These are phyloP conservation scores for Oopsacas minuta DNA, from an alignment of 37 sponge, comb jelly and placozoan genomes.

Conservation along the genomic window DNA sequence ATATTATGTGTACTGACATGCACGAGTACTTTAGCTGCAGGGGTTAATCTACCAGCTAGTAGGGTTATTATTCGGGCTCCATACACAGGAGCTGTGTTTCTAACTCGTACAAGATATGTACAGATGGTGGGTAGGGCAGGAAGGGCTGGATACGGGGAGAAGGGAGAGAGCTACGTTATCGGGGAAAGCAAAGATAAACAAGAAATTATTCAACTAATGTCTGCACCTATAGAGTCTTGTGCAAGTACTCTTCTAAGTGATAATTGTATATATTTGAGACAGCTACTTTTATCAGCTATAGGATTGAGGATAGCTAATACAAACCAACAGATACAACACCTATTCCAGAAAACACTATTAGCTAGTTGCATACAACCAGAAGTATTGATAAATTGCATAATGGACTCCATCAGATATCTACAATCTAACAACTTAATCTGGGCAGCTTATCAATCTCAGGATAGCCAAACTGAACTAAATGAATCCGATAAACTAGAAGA, in stretches of 20 bases:
- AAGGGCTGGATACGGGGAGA: conserved; percentile 58
- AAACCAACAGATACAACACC: not conserved
- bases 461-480: not conserved
- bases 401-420: not conserved
- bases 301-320: conserved; percentile 27
- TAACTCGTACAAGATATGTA: conserved; percentile 66
- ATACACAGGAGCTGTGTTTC: conserved; percentile 51
- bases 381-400: not conserved
- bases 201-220: conserved; percentile 43
- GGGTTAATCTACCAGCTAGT: conserved; percentile 87
- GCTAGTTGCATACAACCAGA: not conserved
- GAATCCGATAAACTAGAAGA: not conserved
- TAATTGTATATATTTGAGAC: conserved; percentile 14
- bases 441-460: not conserved
- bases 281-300: conserved; percentile 41
- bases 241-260: conserved; percentile 38
- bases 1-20: conserved; percentile 59
- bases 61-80: conserved; percentile 84
- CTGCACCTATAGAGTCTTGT: conserved; percentile 43
- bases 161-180: conserved; percentile 70
- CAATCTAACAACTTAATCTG: not conserved
- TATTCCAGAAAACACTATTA: not conserved
- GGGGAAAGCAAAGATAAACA: conserved; percentile 26
- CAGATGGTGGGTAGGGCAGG: conserved; percentile 96
- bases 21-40: conserved; percentile 90